These are phyloP conservation scores for Holacanthus passer DNA, from an alignment of 2,113 vertebrate genomes.

Conservation along the genomic window DNA sequence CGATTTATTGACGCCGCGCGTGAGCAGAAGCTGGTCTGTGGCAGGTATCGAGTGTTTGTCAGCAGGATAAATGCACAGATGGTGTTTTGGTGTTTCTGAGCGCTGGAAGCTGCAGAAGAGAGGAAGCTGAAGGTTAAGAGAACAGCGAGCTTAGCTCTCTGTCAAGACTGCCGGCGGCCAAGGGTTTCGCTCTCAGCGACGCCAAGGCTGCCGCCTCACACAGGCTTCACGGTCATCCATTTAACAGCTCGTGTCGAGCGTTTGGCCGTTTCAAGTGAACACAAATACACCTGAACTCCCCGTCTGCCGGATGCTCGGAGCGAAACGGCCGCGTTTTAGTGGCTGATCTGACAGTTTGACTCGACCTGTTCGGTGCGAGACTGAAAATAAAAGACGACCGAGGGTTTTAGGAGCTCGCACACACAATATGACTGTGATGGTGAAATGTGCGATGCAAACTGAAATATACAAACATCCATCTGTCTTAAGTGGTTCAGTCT, in stretches of 20 bases:
- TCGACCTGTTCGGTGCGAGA: slow-evolving; percentile 18
- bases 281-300: slow-evolving; percentile 63
- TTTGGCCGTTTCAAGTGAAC: slow-evolving; percentile 61
- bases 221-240: slow-evolving; percentile 60
- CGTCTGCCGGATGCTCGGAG: slow-evolving; percentile 24
- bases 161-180: slow-evolving; percentile 52
- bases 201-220: slow-evolving; percentile 57
- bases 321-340: slow-evolving; percentile 42
- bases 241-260: slow-evolving; percentile 51
- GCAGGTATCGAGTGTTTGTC: slow-evolving; percentile 10
- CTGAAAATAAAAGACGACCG: slow-evolving; percentile 45
- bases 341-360: slow-evolving; percentile 51
- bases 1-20: too few relatives aligned
- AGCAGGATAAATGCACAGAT: slow-evolving; percentile 31
- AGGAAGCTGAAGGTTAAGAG: slow-evolving; percentile 73
- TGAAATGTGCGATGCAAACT: slow-evolving; percentile 24
- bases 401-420: slow-evolving; percentile 19
- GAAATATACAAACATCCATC: slow-evolving; percentile 10
- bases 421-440: not conserved
- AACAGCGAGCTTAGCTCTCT: slow-evolving; percentile 70
- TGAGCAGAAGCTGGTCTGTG: not conserved
- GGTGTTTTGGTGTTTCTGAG: slow-evolving; percentile 18
- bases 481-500: slow-evolving; percentile 16
- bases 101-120: slow-evolving; percentile 28
- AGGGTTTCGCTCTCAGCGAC: slow-evolving; percentile 58